A percentile compares a stretch with the other conserved stretches of the same genome.
phyloP scores from a whole-genome alignment of 1,140 invertebrate species.

The Acarapis woodi region DNA sequence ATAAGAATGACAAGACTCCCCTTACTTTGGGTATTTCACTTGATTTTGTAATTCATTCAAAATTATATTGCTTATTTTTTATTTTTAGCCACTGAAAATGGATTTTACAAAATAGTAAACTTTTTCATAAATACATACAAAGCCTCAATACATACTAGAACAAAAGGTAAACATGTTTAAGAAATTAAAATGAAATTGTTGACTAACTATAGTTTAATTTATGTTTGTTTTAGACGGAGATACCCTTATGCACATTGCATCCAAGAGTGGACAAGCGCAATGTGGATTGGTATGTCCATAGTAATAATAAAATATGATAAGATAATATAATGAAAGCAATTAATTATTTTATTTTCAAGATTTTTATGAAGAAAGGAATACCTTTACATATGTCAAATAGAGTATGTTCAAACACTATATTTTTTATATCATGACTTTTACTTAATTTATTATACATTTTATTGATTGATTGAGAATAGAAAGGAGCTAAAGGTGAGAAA shows the following conservation, averaged over 20 bases:
- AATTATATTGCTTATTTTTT: too few relatives aligned
- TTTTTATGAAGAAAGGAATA: conserved; percentile 93
- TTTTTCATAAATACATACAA: conserved; percentile 88
- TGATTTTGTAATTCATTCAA: too few relatives aligned
- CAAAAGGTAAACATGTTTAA: too few relatives aligned
- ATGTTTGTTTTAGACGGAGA: conserved; percentile 49
- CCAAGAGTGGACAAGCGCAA: conserved; percentile 77
- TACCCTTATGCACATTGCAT: conserved; percentile 92
- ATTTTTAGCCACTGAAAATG: conserved; percentile 86
- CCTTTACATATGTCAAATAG: conserved; percentile 98
- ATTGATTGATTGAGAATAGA: neutral
- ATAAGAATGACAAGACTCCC: conserved; percentile 65
- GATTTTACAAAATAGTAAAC: conserved; percentile 79
- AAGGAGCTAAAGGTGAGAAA: conserved; percentile 2
- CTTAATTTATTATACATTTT: too few relatives aligned
- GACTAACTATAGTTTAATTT: too few relatives aligned
- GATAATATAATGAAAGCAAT: too few relatives aligned
- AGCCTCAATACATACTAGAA: conserved; percentile 69
- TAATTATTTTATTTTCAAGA: too few relatives aligned
- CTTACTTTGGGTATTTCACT: too few relatives aligned
- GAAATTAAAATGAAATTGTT: too few relatives aligned
- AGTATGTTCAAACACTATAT: too few relatives aligned
- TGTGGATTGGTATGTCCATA: conserved; percentile 98
- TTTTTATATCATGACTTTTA: too few relatives aligned
- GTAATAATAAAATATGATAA: too few relatives aligned